Base-by-base conservation (phyloP, 1,140 invertebrate species). In the Apis florea region DNA sequence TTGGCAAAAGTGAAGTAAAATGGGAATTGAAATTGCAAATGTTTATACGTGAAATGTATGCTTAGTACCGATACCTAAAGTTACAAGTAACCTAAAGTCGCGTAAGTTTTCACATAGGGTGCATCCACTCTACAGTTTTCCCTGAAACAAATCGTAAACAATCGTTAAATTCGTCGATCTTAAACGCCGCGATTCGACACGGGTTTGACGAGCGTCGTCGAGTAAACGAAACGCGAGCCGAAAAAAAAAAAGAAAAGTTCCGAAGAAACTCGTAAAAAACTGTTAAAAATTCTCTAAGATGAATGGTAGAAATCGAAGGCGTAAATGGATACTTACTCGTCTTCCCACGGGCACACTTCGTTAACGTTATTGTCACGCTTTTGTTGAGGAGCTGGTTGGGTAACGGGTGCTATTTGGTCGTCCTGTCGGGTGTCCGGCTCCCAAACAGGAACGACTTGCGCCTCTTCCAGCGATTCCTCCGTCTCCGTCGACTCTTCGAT, bases 241-340 rank as follows among this genome's bases (percentile, higher is more conserved):
- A n/a, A n/a, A n/a, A n/a, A n/a, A n/a, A n/a, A n/a, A n/a, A n/a
- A n/a, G n/a, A n/a, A n/a, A n/a, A n/a, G n/a, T n/a, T n/a, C n/a
- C n/a, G n/a, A n/a, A n/a, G n/a, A n/a, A n/a, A n/a, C n/a, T n/a
- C n/a, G n/a, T n/a, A n/a, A n/a, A n/a, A n/a, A n/a, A n/a, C n/a
- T n/a, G n/a, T n/a, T n/a, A n/a, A n/a, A n/a, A n/a, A n/a, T n/a
- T n/a, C n/a, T n/a, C n/a, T n/a, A n/a, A n/a, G n/a, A n/a, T n/a
- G n/a, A n/a, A n/a, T n/a, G n/a, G n/a, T n/a, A n/a, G n/a, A n/a
- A n/a, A n/a, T n/a, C n/a, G n/a, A n/a, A n/a, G n/a, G n/a, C n/a
- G n/a, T n/a, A n/a, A n/a, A n/a, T n/a, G n/a, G n/a, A n/a, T 94
- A 97, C 97, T 97, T 94, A 97, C 97, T 97, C 96, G 92, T 97